Evolutionary conservation across 2,113 vertebrate genomes (phyloP).

Genomic region (Crocuta crocuta): DNA sequence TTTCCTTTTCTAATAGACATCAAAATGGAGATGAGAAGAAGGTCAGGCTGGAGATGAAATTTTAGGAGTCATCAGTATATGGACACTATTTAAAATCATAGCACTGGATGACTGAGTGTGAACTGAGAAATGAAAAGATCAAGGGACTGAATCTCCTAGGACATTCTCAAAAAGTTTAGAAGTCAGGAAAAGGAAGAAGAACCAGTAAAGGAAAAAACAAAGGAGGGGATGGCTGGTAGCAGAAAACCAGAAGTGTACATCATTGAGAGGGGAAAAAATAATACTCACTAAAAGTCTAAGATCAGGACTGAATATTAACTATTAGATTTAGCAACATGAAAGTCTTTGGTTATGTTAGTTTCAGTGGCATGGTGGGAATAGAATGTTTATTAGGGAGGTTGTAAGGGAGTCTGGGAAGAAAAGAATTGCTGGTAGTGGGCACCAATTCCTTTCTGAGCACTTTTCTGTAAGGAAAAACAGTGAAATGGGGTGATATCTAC

Average conservation of each 20-base stretch:
- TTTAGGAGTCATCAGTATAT: not conserved
- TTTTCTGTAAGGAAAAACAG: not conserved
- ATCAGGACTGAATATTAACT: not conserved
- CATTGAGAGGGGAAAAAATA: not conserved
- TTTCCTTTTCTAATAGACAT: not conserved
- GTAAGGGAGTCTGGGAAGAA: not conserved
- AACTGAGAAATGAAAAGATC: not conserved
- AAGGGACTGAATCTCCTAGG: not conserved
- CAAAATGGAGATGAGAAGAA: not conserved
- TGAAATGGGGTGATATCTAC: not conserved
- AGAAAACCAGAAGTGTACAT: not conserved
- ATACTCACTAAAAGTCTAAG: not conserved
- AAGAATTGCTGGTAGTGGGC: not conserved
- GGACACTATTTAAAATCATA: not conserved
- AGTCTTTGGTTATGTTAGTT: not conserved
- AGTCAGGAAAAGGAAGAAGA: not conserved
- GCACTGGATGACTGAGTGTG: not conserved
- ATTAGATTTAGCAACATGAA: not conserved
- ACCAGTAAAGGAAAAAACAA: not conserved
- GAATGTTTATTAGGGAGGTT: not conserved
- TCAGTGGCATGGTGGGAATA: not conserved
- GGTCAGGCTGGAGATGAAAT: not conserved
- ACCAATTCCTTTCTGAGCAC: not conserved
- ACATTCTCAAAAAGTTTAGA: constrained; percentile 1
- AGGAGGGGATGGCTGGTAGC: not conserved